A percentile compares a stretch with the other conserved stretches of the same genome.
Evolutionary conservation across 1,140 invertebrate species (phyloP).

Genomic region (Bactericera cockerelli): DNA sequence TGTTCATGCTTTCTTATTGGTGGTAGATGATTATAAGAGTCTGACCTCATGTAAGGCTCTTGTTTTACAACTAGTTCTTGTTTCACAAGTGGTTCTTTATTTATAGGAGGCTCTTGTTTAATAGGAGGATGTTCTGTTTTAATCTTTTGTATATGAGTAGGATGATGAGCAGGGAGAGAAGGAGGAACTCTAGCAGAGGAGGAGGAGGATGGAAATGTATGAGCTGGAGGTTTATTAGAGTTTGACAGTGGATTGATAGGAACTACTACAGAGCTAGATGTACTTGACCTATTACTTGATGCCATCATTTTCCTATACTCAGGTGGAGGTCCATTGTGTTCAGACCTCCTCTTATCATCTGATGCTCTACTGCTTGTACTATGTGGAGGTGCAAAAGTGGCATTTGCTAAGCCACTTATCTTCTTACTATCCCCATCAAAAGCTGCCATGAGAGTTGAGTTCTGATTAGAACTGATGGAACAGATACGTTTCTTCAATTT

Average conservation of each 20-base stretch:
- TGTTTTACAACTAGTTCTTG: conserved; percentile 13
- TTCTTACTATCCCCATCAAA: background rate
- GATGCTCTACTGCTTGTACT: background rate
- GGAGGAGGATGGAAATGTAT: background rate
- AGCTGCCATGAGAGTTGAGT: conserved; percentile 23
- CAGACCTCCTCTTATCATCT: background rate
- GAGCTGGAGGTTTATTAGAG: background rate
- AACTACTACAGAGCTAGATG: background rate
- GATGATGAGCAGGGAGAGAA: background rate
- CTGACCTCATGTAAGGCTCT: conserved; percentile 13
- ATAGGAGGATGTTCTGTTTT: conserved; percentile 9
- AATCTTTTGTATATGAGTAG: conserved; percentile 13
- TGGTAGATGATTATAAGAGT: background rate
- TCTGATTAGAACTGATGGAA: conserved; percentile 39
- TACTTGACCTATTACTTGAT: background rate
- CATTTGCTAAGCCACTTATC: conserved; percentile 4
- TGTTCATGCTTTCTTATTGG: background rate
- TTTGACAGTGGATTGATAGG: background rate
- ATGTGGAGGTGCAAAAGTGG: background rate
- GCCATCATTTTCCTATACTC: background rate
- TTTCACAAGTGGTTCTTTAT: conserved; percentile 10
- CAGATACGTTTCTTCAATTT: conserved; percentile 75
- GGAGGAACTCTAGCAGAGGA: background rate
- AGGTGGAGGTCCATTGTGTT: background rate
- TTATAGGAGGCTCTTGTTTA: background rate